Base-by-base conservation (phyloP, 2,113 vertebrate species). In the Megaceryle torquata region DNA sequence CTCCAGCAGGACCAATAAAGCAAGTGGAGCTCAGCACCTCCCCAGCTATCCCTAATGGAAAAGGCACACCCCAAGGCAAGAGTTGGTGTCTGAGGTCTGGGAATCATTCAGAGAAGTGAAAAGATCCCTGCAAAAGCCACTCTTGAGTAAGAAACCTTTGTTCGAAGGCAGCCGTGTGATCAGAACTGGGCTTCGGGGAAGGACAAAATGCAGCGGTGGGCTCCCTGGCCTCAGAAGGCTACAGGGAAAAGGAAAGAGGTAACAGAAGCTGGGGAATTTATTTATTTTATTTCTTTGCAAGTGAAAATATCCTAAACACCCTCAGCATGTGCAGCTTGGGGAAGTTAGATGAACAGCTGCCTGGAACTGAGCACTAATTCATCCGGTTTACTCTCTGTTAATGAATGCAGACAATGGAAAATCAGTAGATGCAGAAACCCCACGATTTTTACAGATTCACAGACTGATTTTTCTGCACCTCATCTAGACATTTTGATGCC, bases 361-460 rank as follows among this genome's bases (percentile, higher is more conserved):
- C 78, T 89, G 70, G 83, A 92, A 75, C 77, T 46, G 53, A 95
- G 89, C 53, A 75, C 69, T 84, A 96, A 95, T 94, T 94, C 88
- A 94, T 89, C 86, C 88, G 84, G 79, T 95, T 89, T 88, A 19
- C 92, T 89, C 53, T 84, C 76, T 75, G 77, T 82, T 94, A 96
- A 96, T 90, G 86, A 92, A 91, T n/a, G 39, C 4, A 88, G 95
- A 97, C 92, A 96, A 97, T 92, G 81, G 63, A 82, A 96, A 97
- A 96, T 93, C 96, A 96, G 96, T 28, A 82, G 83, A 95, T 67
- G 96, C 63, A 91, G 91, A 91, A 96, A 31, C 20, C n/a, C 56
- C 83, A 79, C 18, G 33, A 78, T 92, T 89, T 96, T 91, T 75
- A 97, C 1, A 37, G 82, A 82, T 93, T 94, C 94, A 64, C 85